phyloP scores from a whole-genome alignment of 1,140 invertebrate genomes.

The Conopomorpha cramerella region DNA sequence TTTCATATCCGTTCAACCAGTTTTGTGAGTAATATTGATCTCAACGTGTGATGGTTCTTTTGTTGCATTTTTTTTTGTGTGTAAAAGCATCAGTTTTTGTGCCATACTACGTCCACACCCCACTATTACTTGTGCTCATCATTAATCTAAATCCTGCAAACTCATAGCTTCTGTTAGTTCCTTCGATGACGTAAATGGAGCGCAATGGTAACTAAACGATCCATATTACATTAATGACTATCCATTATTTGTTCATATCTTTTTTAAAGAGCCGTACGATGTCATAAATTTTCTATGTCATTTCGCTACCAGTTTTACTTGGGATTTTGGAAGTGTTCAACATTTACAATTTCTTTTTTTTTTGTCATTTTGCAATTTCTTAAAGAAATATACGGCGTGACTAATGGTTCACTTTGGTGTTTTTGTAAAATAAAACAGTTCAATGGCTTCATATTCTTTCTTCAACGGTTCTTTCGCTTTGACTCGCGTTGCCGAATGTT shows the following conservation, averaged over 20 bases:
- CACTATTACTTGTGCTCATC: constrained; percentile 4
- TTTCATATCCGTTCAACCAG: neutral
- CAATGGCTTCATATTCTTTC: too few relatives aligned
- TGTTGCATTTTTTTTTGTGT: neutral
- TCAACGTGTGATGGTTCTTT: neutral
- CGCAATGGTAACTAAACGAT: constrained; percentile 8
- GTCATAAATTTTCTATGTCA: neutral
- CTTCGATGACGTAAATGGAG: constrained; percentile 12
- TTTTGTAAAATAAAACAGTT: too few relatives aligned
- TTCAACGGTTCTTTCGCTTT: too few relatives aligned
- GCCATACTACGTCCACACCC: neutral
- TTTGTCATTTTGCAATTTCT: neutral
- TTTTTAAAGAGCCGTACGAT: neutral
- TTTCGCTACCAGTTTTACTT: too few relatives aligned
- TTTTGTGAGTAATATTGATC: neutral
- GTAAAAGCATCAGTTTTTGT: neutral
- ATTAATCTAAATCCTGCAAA: constrained; percentile 15
- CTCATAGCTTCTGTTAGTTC: constrained; percentile 4
- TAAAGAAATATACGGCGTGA: too few relatives aligned
- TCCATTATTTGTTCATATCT: neutral
- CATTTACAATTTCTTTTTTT: neutral
- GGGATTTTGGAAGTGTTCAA: too few relatives aligned
- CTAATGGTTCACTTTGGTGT: too few relatives aligned
- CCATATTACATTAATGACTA: constrained; percentile 9
- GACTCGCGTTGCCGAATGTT: too few relatives aligned